Conservation (phyloP, 2,888 invertebrate species). For the Rotaria magnacalcarata region DNA sequence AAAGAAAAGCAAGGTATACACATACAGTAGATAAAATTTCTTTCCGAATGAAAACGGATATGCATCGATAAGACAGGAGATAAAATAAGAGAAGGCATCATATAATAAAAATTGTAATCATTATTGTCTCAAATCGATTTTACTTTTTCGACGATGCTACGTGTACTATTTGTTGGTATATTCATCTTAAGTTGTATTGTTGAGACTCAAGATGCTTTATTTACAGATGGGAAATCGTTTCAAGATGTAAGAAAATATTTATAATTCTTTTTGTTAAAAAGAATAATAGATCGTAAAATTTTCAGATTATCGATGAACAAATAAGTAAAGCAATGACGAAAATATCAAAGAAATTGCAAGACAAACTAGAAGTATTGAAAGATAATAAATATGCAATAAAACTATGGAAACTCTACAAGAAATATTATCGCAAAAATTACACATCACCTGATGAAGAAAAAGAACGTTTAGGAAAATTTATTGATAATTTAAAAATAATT, state of each 20-base stretch:
- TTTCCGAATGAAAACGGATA: not conserved
- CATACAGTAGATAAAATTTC: not conserved
- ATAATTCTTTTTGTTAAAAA: too few relatives aligned
- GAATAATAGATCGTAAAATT: not conserved
- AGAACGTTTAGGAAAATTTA: constrained; percentile 25
- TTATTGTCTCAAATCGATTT: not conserved
- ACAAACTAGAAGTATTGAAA: constrained; percentile 1
- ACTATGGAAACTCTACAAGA: constrained; percentile 9
- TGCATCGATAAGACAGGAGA: not conserved
- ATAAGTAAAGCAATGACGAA: not conserved
- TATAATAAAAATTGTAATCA: not conserved
- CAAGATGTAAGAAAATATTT: not conserved
- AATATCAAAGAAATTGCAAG: constrained; percentile 3
- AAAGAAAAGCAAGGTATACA: not conserved
- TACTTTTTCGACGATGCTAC: not conserved
- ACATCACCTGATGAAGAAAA: not conserved
- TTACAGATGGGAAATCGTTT: not conserved
- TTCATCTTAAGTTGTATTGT: not conserved
- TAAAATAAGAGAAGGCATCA: not conserved
- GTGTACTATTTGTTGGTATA: not conserved
- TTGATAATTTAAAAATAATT: constrained; percentile 35
- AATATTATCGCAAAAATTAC: constrained; percentile 1
- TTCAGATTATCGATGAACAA: not conserved
- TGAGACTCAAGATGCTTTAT: not conserved
- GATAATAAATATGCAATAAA: not conserved